These are phyloP conservation scores for Folsomia manolachei DNA, from an alignment of 2,888 invertebrate genomes.

Conservation along the genomic window DNA sequence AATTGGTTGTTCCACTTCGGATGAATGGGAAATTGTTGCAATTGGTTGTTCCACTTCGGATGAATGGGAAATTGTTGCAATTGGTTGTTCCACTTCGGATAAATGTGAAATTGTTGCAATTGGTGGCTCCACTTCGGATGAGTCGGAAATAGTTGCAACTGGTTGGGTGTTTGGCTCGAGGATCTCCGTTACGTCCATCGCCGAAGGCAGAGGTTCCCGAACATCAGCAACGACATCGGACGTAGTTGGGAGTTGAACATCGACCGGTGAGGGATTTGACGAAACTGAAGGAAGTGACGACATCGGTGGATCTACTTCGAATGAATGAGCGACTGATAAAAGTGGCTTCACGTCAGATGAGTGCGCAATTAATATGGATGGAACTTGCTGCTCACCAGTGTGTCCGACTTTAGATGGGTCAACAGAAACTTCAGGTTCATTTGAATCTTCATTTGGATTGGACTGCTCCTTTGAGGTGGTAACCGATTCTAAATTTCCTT, in stretches of 20 bases:
- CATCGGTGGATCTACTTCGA: neutral
- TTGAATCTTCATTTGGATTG: neutral
- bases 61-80: neutral
- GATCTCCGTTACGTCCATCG: neutral
- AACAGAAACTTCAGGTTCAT: neutral
- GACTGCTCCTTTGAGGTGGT: neutral
- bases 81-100: neutral
- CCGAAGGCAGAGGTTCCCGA: neutral
- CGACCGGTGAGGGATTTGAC: neutral
- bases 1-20: too few species aligned
- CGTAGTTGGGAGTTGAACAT: neutral
- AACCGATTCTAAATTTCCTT: neutral
- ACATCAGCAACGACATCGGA: neutral
- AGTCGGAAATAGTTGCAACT: too few species aligned
- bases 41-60: neutral
- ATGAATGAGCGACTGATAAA: too few species aligned
- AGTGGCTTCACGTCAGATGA: too few species aligned
- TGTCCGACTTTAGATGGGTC: neutral
- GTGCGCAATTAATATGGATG: too few species aligned
- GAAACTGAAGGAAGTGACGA: neutral
- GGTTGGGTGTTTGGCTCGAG: neutral
- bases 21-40: too few species aligned
- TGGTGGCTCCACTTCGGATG: neutral
- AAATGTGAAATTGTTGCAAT: neutral
- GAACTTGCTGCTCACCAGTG: neutral